phyloP scores from a whole-genome alignment of 2,113 vertebrate species.

The Emydocephalus ijimae region DNA sequence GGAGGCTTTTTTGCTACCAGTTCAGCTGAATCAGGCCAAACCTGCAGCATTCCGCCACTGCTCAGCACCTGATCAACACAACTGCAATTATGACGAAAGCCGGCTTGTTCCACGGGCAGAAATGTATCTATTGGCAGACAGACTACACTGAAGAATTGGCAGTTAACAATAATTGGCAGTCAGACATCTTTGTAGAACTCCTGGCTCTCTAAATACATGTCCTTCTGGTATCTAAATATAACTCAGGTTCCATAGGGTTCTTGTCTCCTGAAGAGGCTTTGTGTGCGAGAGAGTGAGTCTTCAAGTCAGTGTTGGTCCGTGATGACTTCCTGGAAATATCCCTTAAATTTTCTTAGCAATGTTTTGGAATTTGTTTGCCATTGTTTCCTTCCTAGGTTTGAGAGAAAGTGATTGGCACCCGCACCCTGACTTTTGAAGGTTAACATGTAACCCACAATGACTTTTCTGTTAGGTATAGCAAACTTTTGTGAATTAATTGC shows the following conservation, averaged over 20 bases:
- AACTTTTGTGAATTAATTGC: not conserved
- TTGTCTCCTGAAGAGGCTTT: not conserved
- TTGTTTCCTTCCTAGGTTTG: not conserved
- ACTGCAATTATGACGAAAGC: too few relatives aligned
- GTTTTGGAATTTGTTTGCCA: not conserved
- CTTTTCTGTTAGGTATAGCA: not conserved
- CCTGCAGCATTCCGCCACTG: too few relatives aligned
- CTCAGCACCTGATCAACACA: too few relatives aligned
- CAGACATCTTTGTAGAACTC: too few relatives aligned
- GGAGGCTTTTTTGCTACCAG: too few relatives aligned
- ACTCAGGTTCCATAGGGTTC: not conserved
- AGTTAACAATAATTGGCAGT: too few relatives aligned
- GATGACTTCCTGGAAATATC: not conserved
- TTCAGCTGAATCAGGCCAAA: too few relatives aligned
- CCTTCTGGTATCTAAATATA: not conserved
- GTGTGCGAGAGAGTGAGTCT: not conserved
- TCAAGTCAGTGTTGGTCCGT: not conserved
- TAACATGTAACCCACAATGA: not conserved
- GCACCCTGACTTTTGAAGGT: not conserved
- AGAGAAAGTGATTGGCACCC: not conserved
- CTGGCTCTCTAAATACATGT: not conserved
- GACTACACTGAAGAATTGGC: too few relatives aligned
- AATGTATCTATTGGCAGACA: too few relatives aligned
- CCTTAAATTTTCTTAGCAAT: not conserved
- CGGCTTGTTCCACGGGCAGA: too few relatives aligned